Evolutionary conservation across 2,888 invertebrate species (phyloP).

Genomic region (Rotaria socialis): DNA sequence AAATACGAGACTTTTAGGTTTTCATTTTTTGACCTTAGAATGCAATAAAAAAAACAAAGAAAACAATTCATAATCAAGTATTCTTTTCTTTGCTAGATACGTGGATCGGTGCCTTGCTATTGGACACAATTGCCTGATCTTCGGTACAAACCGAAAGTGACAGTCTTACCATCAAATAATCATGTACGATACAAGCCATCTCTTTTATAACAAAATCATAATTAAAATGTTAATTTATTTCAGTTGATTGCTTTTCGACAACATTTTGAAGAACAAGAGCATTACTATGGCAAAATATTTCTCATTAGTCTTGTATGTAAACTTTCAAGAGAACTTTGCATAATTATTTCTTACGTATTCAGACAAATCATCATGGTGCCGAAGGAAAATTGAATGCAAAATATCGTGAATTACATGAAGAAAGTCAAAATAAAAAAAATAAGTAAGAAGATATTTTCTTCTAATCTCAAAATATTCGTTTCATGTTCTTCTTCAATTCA

Average conservation of each 20-base stretch:
- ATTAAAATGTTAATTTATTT: conserved; percentile 44
- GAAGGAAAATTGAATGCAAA: conserved; percentile 51
- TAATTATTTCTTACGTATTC: background rate
- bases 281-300: conserved; percentile 80
- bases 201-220: background rate
- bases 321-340: background rate
- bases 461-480: background rate
- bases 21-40: too few species aligned
- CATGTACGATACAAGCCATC: conserved; percentile 52
- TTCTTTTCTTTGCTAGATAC: conserved; percentile 63
- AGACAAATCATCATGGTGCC: conserved; percentile 56
- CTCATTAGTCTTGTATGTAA: conserved; percentile 71
- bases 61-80: too few species aligned
- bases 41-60: too few species aligned
- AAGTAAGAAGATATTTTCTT: background rate
- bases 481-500: conserved; percentile 49
- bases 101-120: conserved; percentile 89
- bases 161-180: conserved; percentile 51
- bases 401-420: conserved; percentile 9
- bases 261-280: conserved; percentile 72
- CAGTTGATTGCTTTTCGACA: conserved; percentile 70
- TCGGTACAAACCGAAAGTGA: conserved; percentile 63
- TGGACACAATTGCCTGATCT: conserved; percentile 91
- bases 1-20: too few species aligned
- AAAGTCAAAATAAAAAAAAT: background rate